phyloP scores from a whole-genome alignment of 1,140 invertebrate species.

The Himalopsyche phryganea region DNA sequence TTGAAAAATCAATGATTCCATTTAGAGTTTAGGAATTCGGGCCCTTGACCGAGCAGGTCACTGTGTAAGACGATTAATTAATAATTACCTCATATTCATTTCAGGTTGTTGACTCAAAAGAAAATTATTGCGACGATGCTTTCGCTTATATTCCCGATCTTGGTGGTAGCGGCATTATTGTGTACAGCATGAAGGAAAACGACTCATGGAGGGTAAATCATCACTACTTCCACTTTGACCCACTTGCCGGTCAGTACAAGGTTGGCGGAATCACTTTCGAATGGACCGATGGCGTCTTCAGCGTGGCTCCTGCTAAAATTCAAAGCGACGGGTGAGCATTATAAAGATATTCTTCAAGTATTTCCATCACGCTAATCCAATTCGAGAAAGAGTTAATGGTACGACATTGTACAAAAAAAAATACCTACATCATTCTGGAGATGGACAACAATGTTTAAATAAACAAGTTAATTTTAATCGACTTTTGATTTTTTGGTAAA shows the following conservation, averaged over 20 bases:
- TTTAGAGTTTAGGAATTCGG: too few relatives aligned
- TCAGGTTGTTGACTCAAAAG: constrained; percentile 63
- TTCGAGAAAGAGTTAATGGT: too few relatives aligned
- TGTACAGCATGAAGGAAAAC: constrained; percentile 69
- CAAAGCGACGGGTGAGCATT: constrained; percentile 50
- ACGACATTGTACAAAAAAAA: too few relatives aligned
- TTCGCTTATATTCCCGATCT: constrained; percentile 74
- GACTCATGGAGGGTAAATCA: constrained; percentile 73
- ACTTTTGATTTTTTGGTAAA: too few relatives aligned
- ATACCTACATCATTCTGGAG: background rate
- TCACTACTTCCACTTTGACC: constrained; percentile 80
- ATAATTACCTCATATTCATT: constrained; percentile 20
- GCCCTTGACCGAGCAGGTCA: too few relatives aligned
- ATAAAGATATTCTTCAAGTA: too few relatives aligned
- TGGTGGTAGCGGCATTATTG: constrained; percentile 67
- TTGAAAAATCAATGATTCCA: too few relatives aligned
- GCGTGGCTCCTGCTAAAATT: constrained; percentile 61
- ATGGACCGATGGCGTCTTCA: constrained; percentile 74
- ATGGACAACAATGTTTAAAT: too few relatives aligned
- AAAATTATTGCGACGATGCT: constrained; percentile 66
- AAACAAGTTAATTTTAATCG: too few relatives aligned
- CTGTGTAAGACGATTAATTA: too few relatives aligned
- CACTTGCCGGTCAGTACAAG: constrained; percentile 66
- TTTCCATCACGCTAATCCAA: too few relatives aligned
- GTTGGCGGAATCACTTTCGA: constrained; percentile 71